Conservation (phyloP, 2,113 vertebrate genomes). For the Channa maculata region DNA sequence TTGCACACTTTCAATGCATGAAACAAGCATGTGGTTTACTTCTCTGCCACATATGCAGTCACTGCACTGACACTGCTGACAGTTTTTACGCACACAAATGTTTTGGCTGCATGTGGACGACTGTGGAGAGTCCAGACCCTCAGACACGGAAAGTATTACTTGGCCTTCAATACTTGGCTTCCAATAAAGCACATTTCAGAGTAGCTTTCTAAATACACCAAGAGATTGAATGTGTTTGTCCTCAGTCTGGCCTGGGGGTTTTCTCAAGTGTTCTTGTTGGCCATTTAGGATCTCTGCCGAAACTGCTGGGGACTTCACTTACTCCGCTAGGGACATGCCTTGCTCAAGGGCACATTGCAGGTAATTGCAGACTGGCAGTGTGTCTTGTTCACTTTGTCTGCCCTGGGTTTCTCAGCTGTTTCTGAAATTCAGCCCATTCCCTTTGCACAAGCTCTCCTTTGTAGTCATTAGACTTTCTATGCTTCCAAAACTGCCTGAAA, state of each 20-base stretch:
- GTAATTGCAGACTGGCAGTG: slow-evolving; percentile 1
- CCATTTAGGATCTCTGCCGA: background rate
- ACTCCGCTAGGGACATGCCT: background rate
- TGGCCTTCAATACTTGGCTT: no score
- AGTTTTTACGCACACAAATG: no score
- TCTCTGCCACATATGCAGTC: no score
- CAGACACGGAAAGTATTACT: no score
- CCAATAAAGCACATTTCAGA: no score
- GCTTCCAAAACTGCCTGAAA: slow-evolving; percentile 13
- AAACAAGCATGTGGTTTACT: no score
- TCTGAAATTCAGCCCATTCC: slow-evolving; percentile 12
- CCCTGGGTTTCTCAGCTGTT: background rate
- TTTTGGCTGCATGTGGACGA: no score
- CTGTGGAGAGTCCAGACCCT: no score
- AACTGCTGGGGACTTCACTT: background rate
- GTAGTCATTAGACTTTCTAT: slow-evolving; percentile 21
- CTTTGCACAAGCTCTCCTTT: slow-evolving; percentile 12
- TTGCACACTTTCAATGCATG: no score
- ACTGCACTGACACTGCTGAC: no score
- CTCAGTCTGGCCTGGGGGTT: background rate
- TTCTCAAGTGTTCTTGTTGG: background rate
- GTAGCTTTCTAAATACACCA: no score
- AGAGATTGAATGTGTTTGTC: background rate
- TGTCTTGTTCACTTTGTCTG: slow-evolving; percentile 31
- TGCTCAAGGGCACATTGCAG: slow-evolving; percentile 35